phyloP scores from a whole-genome alignment of 2,113 vertebrate species.

The Lepus europaeus region DNA sequence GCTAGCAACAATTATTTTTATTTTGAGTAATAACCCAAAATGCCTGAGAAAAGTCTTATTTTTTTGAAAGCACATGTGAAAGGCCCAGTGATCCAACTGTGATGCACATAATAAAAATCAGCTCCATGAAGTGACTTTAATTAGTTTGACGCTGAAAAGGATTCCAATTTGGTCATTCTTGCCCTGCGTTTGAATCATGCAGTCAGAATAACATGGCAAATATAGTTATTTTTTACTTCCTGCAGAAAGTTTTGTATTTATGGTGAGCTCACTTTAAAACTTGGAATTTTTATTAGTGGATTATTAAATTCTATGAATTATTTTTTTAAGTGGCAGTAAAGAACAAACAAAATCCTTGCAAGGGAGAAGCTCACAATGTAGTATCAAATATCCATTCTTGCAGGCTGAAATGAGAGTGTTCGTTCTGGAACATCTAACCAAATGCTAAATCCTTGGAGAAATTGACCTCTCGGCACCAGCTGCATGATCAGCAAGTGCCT shows the following conservation, averaged over 20 bases:
- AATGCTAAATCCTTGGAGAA: neutral
- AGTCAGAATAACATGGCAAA: neutral
- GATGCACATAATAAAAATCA: neutral
- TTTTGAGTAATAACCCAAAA: neutral
- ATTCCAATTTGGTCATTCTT: neutral
- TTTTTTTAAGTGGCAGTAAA: neutral
- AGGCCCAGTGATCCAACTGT: neutral
- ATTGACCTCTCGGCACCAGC: neutral
- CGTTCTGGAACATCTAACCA: neutral
- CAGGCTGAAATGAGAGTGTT: neutral
- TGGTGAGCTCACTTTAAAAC: neutral
- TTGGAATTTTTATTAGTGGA: neutral
- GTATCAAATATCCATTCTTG: neutral
- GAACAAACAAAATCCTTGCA: neutral
- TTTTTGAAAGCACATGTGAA: neutral
- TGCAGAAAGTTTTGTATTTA: neutral
- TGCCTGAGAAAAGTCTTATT: neutral
- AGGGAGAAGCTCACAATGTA: neutral
- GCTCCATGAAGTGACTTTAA: neutral
- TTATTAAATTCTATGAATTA: slow-evolving; percentile 27
- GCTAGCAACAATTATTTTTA: neutral
- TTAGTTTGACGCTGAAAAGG: neutral
- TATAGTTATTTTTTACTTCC: neutral
- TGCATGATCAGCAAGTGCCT: slow-evolving; percentile 10
- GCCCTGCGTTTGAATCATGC: neutral